Evolutionary conservation across 2,113 vertebrate species (phyloP).

Genomic region (Notechis scutatus): DNA sequence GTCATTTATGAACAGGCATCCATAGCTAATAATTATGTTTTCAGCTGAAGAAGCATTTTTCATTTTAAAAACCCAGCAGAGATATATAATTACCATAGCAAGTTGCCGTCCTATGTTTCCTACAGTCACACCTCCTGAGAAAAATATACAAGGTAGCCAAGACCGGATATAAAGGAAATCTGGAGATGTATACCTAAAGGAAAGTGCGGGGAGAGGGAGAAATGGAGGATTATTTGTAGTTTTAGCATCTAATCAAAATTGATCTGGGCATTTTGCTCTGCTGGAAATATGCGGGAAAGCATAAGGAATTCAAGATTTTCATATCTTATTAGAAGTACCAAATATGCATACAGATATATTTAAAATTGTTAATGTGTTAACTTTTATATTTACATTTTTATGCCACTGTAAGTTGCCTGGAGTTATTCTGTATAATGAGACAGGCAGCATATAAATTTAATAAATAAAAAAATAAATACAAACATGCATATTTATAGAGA

Average conservation of each 20-base stretch:
- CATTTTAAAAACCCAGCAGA: neutral
- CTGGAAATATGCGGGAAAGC: neutral
- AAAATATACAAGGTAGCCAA: conserved; percentile 98
- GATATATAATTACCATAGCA: conserved; percentile 83
- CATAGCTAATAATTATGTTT: neutral
- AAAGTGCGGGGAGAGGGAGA: neutral
- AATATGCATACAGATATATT: neutral
- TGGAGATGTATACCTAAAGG: conserved; percentile 89
- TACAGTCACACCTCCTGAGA: conserved; percentile 96
- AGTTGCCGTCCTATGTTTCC: conserved; percentile 97
- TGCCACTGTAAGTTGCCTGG: neutral
- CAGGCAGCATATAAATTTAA: neutral
- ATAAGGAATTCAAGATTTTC: neutral
- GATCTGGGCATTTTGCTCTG: neutral
- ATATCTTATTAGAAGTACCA: neutral
- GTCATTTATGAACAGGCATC: neutral
- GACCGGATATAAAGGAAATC: conserved; percentile 96
- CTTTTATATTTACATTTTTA: neutral
- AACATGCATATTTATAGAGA: neutral
- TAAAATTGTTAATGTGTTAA: neutral
- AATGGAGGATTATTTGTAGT: conserved; percentile 1
- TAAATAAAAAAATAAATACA: neutral
- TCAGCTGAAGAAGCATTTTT: neutral
- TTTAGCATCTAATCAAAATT: neutral
- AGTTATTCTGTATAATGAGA: neutral